These are phyloP conservation scores for Antidorcas marsupialis DNA, from an alignment of 2,113 vertebrate genomes.

Conservation along the genomic window DNA sequence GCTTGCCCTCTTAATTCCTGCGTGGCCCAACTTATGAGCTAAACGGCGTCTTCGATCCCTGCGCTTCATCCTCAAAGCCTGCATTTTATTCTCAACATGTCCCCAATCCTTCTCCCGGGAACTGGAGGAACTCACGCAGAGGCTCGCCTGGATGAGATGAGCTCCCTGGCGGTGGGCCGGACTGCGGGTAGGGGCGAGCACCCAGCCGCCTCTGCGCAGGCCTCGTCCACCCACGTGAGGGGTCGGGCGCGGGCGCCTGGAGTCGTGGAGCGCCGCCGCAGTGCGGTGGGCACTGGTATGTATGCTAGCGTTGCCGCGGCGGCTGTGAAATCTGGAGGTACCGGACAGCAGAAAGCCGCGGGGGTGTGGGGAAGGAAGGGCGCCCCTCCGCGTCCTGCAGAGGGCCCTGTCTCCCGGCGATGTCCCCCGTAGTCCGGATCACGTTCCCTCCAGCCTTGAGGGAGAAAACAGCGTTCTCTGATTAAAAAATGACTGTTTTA, in stretches of 20 bases:
- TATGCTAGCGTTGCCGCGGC: not conserved
- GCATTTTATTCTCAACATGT: not conserved
- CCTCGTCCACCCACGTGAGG: not conserved
- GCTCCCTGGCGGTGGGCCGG: not conserved
- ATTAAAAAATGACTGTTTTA: slow-evolving; percentile 58
- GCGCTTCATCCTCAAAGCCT: not conserved
- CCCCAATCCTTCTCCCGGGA: not conserved
- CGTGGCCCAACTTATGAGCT: not conserved
- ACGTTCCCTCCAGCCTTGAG: slow-evolving; percentile 29
- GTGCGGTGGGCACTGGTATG: not conserved
- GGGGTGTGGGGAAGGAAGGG: not conserved
- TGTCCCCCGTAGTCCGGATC: not conserved
- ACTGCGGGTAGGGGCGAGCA: not conserved
- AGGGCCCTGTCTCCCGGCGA: slow-evolving; percentile 25
- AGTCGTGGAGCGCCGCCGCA: not conserved
- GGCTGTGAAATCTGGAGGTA: not conserved
- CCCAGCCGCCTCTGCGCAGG: not conserved
- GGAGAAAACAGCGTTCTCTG: slow-evolving; percentile 24
- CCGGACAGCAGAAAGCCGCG: not conserved
- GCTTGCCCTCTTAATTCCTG: not conserved
- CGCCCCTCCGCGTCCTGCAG: slow-evolving; percentile 17
- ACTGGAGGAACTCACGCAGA: not conserved
- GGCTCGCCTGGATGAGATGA: not conserved
- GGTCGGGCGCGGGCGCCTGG: fast-evolving
- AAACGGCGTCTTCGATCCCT: not conserved